A percentile compares a stretch with the other conserved stretches of the same genome.
phyloP scores from a whole-genome alignment of 2,888 invertebrate genomes.

The Drosophila histrio region DNA sequence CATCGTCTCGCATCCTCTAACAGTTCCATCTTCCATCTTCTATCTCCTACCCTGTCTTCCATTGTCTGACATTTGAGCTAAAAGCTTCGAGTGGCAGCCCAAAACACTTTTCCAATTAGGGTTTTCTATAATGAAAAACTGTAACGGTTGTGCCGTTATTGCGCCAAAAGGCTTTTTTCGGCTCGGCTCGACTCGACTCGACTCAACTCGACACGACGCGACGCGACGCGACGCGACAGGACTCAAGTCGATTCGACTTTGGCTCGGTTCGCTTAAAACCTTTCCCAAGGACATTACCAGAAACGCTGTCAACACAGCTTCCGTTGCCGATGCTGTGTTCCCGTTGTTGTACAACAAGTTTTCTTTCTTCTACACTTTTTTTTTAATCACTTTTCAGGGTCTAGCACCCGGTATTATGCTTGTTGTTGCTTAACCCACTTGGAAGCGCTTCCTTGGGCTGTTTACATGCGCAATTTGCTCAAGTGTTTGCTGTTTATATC shows the following conservation, averaged over 20 bases:
- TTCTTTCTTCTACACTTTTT: slow-evolving; percentile 38
- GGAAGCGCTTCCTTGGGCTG: slow-evolving; percentile 52
- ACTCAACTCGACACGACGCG: not conserved
- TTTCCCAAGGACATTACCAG: slow-evolving; percentile 54
- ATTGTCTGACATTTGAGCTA: slow-evolving; percentile 75
- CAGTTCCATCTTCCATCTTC: slow-evolving; percentile 3
- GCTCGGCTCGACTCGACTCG: not conserved
- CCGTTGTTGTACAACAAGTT: slow-evolving; percentile 66
- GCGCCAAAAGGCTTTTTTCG: slow-evolving; percentile 53
- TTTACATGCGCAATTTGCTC: slow-evolving; percentile 80
- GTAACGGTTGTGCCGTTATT: slow-evolving; percentile 69
- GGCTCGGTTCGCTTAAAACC: slow-evolving; percentile 32
- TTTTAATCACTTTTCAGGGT: slow-evolving; percentile 81
- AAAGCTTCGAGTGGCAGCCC: slow-evolving; percentile 79
- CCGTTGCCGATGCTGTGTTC: slow-evolving; percentile 20
- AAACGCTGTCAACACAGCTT: slow-evolving; percentile 49
- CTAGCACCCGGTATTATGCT: slow-evolving; percentile 54
- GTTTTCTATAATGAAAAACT: slow-evolving; percentile 69
- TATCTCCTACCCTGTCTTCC: not conserved
- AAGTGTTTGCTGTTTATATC: slow-evolving; percentile 76
- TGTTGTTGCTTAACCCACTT: slow-evolving; percentile 46
- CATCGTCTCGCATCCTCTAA: slow-evolving; percentile 46
- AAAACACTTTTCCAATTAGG: slow-evolving; percentile 80
- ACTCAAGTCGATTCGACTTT: not conserved
- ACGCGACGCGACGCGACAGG: not conserved